Conservation (phyloP, 2,888 invertebrate genomes). For the Pediacus dermestoides region DNA sequence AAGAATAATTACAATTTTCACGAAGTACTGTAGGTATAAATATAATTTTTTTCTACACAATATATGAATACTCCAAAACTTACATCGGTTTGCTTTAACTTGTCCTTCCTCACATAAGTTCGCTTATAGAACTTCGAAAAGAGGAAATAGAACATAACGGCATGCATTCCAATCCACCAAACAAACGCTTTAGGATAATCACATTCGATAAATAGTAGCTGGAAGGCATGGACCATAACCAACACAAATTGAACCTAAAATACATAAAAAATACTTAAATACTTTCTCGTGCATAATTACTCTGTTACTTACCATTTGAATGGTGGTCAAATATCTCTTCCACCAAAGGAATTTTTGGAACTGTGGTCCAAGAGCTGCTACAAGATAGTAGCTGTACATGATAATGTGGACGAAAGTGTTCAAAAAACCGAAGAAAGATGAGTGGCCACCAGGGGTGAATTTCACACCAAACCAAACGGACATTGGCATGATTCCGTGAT, state of each 20-base stretch:
- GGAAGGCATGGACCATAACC: conserved; percentile 91
- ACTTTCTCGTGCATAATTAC: background rate
- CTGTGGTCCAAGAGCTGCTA: conserved; percentile 85
- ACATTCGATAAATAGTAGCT: conserved; percentile 85
- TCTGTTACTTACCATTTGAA: conserved; percentile 74
- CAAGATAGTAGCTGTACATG: conserved; percentile 92
- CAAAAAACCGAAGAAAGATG: conserved; percentile 90
- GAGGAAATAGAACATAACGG: conserved; percentile 92
- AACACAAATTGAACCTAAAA: conserved; percentile 81
- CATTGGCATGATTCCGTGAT: conserved; percentile 97
- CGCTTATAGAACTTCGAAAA: conserved; percentile 93
- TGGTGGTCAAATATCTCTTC: conserved; percentile 89
- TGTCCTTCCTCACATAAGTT: conserved; percentile 58
- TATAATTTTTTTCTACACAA: no score
- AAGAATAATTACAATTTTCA: no score
- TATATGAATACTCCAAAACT: no score
- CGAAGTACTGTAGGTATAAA: no score
- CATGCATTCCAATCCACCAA: conserved; percentile 95
- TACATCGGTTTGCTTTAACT: no score
- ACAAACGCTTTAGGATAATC: conserved; percentile 91
- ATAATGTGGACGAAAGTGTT: conserved; percentile 97
- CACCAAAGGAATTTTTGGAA: conserved; percentile 89
- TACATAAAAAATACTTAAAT: conserved; percentile 11
- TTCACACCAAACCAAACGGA: conserved; percentile 97
- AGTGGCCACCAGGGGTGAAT: conserved; percentile 94